Conservation (phyloP, 2,113 vertebrate species). For the Amphiprion percula region DNA sequence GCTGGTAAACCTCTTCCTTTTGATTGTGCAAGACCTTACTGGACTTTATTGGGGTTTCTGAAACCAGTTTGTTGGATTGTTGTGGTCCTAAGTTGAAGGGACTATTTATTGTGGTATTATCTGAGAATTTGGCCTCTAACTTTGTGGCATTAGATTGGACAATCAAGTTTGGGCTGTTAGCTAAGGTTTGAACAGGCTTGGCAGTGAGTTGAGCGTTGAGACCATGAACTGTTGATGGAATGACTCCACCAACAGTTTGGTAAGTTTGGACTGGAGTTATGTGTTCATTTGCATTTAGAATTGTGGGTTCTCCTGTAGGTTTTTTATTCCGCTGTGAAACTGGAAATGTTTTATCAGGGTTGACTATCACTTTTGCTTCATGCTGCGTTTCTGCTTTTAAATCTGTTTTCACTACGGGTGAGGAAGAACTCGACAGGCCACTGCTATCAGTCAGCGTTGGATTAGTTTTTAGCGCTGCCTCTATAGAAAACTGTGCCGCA, state of each 20-base stretch:
- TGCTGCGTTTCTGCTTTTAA: slow-evolving; percentile 44
- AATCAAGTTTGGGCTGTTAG: slow-evolving; percentile 4
- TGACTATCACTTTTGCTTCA: slow-evolving; percentile 31
- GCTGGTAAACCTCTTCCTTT: slow-evolving; percentile 19
- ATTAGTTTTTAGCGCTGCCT: slow-evolving; percentile 38
- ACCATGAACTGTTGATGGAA: slow-evolving; percentile 9
- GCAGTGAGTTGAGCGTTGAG: slow-evolving; percentile 1
- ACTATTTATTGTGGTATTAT: background rate
- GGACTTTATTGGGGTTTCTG: slow-evolving; percentile 1
- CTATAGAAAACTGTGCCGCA: slow-evolving; percentile 50
- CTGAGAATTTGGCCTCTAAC: slow-evolving; percentile 11
- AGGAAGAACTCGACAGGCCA: slow-evolving; percentile 39
- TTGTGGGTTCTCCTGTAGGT: background rate
- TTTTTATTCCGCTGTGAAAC: background rate
- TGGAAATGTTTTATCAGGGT: slow-evolving; percentile 24
- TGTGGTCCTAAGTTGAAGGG: background rate
- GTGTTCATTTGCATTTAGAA: slow-evolving; percentile 33
- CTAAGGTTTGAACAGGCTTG: slow-evolving; percentile 13
- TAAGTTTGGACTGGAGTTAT: background rate
- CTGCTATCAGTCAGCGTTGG: slow-evolving; percentile 41
- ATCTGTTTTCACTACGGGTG: slow-evolving; percentile 51
- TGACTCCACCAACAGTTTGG: slow-evolving; percentile 15
- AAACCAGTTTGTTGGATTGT: slow-evolving; percentile 20
- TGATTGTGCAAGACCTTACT: slow-evolving; percentile 19
- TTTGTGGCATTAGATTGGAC: slow-evolving; percentile 2